Evolutionary conservation across 2,888 invertebrate genomes (phyloP), one percentile per base, ranked within the genome.

Genomic region (Drosophila atripex): DNA sequence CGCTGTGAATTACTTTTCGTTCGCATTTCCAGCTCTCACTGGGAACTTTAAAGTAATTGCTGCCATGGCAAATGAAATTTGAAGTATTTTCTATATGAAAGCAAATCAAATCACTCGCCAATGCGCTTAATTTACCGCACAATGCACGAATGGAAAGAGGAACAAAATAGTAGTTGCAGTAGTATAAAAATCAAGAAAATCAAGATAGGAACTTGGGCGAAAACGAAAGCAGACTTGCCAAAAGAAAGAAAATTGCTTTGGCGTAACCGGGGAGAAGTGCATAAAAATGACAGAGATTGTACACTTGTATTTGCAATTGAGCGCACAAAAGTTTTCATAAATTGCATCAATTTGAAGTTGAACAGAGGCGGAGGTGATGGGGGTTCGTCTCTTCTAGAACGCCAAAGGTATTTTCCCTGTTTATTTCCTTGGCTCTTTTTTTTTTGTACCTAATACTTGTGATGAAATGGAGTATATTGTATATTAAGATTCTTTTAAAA

Each of bases 241-340:
- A 58, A 68, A 71, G 59, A 61, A 69, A 73, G 74, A 80, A 35
- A 78, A 80, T 84, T 84, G 82, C 80, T 80, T 84, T 80, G 82
- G 80, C 83, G 46, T 65, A 65, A 47, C 64, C 65, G 51, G 73
- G 35, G 51, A 69, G 76, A 76, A 80, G 74, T 80, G 85, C 82
- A 80, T 80, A 80, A 80, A 80, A 84, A 84, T 80, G 80, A 75
- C 76, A 78, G 76, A 82, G 77, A 70, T 79, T 78, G 76, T 83
- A 46, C 54, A 50, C 69, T 70, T 60, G 74, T 77, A 76, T 77
- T 83, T 74, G 86, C 83, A 86, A 83, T 86, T 83, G 86, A 83
- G 83, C 80, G 80, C 80, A 86, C 83, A 84, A 84, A 86, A 84
- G 86, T 83, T 86, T 86, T 84, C 83, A 84, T 84, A 84, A 84